These are phyloP conservation scores for Donacobius atricapilla DNA, from an alignment of 2,113 vertebrate species.

Conservation along the genomic window DNA sequence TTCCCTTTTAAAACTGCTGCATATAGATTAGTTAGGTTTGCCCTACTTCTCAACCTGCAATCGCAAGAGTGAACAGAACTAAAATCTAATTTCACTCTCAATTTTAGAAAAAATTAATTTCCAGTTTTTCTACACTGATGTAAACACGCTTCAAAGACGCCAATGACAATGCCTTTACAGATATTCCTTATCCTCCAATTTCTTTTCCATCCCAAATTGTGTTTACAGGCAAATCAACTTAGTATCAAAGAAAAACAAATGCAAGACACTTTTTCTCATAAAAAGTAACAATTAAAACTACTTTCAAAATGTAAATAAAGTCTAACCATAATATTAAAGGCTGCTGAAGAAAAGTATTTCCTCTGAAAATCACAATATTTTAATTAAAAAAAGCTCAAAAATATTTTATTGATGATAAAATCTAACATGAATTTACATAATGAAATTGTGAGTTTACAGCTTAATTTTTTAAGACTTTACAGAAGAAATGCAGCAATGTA, in stretches of 20 bases:
- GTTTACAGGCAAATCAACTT: not conserved
- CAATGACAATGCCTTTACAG: not conserved
- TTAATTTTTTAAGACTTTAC: not conserved
- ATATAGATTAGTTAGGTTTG: not conserved
- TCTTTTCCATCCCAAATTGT: not conserved
- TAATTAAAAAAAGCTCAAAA: not conserved
- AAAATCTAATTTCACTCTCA: constrained; percentile 38
- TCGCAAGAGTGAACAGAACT: not conserved
- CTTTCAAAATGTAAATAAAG: not conserved
- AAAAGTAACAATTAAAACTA: not conserved
- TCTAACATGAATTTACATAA: not conserved
- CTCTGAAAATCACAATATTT: not conserved
- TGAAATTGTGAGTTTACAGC: not conserved
- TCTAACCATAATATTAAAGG: not conserved
- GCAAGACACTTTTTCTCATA: not conserved
- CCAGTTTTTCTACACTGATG: not conserved
- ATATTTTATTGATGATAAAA: not conserved
- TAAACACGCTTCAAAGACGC: constrained; percentile 31
- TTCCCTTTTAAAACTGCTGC: not conserved
- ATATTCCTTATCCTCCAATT: not conserved
- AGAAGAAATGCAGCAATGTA: not conserved
- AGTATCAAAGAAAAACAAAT: not conserved
- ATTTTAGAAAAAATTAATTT: not conserved
- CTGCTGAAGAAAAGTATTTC: not conserved
- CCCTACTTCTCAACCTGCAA: not conserved